Evolutionary conservation across 1,140 invertebrate genomes (phyloP).

Genomic region (Drosophila nigromelanica): DNA sequence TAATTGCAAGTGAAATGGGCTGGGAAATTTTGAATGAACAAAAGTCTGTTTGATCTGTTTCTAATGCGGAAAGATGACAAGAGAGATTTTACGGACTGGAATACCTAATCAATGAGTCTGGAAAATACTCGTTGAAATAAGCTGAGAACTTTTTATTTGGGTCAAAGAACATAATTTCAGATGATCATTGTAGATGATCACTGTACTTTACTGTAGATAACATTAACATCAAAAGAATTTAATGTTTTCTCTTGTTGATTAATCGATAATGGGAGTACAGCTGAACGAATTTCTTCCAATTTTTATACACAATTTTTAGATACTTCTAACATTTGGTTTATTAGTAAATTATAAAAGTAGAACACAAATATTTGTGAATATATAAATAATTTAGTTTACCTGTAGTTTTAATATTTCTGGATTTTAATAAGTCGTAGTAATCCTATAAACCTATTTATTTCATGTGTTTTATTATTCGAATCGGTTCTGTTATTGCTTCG

Average conservation of each 20-base stretch:
- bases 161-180: slow-evolving; percentile 2
- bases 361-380: no score
- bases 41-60: slow-evolving; percentile 25
- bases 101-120: neutral
- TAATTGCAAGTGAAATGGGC: slow-evolving; percentile 36
- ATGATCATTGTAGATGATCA: slow-evolving; percentile 1
- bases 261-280: no score
- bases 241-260: no score
- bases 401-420: no score
- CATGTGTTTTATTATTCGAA: slow-evolving; percentile 17
- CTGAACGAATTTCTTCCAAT: no score
- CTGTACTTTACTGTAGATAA: no score
- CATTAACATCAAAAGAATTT: no score
- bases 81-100: slow-evolving; percentile 16
- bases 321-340: no score
- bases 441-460: neutral
- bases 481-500: slow-evolving; percentile 5
- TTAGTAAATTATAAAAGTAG: no score
- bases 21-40: slow-evolving; percentile 5
- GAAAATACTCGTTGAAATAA: neutral
- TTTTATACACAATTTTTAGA: no score
- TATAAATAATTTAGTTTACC: no score
- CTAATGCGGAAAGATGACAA: slow-evolving; percentile 37
- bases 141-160: slow-evolving; percentile 3
- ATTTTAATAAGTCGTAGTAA: no score